Conservation (phyloP, 2,113 vertebrate genomes). For the Mirza zaza region DNA sequence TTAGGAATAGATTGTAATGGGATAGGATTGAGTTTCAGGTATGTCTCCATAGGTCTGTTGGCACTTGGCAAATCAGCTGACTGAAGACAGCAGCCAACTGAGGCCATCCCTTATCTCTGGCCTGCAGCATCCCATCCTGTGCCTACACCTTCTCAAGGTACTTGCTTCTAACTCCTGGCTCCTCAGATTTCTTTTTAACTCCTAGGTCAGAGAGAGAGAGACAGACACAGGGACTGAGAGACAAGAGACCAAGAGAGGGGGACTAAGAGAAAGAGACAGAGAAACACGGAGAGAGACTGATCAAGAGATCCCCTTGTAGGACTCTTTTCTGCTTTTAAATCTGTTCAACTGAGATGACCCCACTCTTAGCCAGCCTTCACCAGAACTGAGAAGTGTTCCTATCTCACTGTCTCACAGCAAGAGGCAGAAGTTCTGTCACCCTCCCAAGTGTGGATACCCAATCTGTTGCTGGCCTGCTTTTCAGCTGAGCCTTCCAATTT, state of each 20-base stretch:
- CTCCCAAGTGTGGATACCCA: background rate
- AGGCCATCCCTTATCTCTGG: constrained; percentile 76
- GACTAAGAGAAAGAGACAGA: background rate
- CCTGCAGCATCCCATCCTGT: constrained; percentile 74
- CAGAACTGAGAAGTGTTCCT: background rate
- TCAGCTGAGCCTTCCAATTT: background rate
- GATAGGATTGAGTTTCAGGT: background rate
- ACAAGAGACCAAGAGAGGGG: no score
- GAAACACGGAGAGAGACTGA: background rate
- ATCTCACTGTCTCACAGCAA: background rate
- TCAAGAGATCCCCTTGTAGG: background rate
- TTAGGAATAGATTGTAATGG: background rate
- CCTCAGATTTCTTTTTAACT: background rate
- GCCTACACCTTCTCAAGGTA: constrained; percentile 85
- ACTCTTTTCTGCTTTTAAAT: background rate
- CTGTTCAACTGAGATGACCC: background rate
- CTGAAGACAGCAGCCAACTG: constrained; percentile 67
- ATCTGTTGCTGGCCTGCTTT: background rate
- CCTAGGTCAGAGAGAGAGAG: background rate
- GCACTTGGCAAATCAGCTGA: constrained; percentile 78
- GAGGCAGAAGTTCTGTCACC: background rate
- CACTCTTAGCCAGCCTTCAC: background rate
- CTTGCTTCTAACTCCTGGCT: background rate
- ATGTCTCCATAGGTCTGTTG: constrained; percentile 75
- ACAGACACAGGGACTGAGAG: background rate